Base-by-base conservation (phyloP, 2,797 vertebrate genomes). In the Dendrocincla fuliginosa region DNA sequence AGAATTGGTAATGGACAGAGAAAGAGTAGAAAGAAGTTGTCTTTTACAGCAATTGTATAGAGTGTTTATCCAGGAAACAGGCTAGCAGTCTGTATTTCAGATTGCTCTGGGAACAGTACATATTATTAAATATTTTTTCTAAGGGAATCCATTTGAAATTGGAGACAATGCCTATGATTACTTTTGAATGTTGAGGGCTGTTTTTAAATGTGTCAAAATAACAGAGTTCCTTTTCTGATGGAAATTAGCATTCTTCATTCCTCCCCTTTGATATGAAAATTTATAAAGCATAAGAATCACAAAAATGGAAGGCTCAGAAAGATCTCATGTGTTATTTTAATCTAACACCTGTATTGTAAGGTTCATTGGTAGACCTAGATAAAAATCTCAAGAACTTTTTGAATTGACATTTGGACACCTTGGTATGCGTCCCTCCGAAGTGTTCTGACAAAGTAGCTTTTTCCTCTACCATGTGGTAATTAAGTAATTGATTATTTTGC, bases 41-140 rank as follows among this genome's bases (percentile, higher is more conserved):
- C 5, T 82, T 30, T 67, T n/a, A 28, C 27, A 59, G 8, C 80
- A 80, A 53, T 55, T 74, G 39, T 47, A 15, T 3, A 65, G 59
- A 68, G 13, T 3, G 3, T 10, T 88, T 60, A 69, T 76, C n/a
- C 61, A 41, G 74, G 69, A 87, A 74, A 46, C 30, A 67, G 30
- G 42, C 17, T 81, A 84, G 86, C 42, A 1, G 3, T 55, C 42
- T 77, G 10, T 79, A 50, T 81, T 92, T 91, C 65, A 78, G 37
- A 86, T 47, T 87, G 57, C 28, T 75, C 37, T 68, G 64, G 67
- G 23, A 91, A 56, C 37, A 89, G 41, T 93, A 69, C 30, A 65
- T 37, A 60, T 88, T 88, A 83, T 80, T 83, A 90, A 90, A 80
- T 59, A 74, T 50, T 47, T 92, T 82, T 75, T 88, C 42, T 87